Evolutionary conservation across 37 sponge, comb jelly and placozoan species (phyloP).

Genomic region (Dysidea cf. avara): DNA sequence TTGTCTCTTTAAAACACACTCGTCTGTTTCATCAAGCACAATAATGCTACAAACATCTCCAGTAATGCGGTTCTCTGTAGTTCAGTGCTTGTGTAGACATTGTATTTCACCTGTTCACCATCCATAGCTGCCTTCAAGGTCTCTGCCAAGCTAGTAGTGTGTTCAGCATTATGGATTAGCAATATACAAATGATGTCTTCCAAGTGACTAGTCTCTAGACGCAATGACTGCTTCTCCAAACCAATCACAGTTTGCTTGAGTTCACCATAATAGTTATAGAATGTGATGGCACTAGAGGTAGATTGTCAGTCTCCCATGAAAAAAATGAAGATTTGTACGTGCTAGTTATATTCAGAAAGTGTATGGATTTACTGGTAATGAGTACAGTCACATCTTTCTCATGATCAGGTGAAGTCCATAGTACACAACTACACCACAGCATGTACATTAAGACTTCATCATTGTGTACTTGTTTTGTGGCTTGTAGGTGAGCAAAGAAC

Average conservation of each 20-base stretch:
- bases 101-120: conserved; percentile 3
- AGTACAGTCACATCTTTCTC: conserved; percentile 33
- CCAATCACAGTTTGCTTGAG: conserved; percentile 20
- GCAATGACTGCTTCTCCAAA: conserved; percentile 38
- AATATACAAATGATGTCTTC: conserved; percentile 29
- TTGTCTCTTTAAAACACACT: too few species aligned
- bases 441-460: conserved; percentile 47
- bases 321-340: conserved; percentile 11
- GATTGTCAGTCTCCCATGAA: conserved; percentile 35
- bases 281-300: conserved; percentile 17
- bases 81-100: conserved; percentile 5
- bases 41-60: too few species aligned
- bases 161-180: conserved; percentile 35
- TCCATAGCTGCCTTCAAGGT: conserved; percentile 61
- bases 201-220: conserved; percentile 8
- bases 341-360: conserved; percentile 41
- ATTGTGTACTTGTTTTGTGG: too few species aligned
- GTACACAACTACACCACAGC: conserved; percentile 30
- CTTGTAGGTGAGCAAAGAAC: too few species aligned
- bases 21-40: too few species aligned
- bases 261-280: not conserved
- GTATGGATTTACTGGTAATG: conserved; percentile 32
- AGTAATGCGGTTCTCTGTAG: too few species aligned
- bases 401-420: conserved; percentile 16
- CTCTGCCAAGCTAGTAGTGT: conserved; percentile 8